A percentile compares a stretch with the other conserved stretches of the same genome.
phyloP scores from a whole-genome alignment of 2,888 invertebrate species.

The Argyresthia albistria region DNA sequence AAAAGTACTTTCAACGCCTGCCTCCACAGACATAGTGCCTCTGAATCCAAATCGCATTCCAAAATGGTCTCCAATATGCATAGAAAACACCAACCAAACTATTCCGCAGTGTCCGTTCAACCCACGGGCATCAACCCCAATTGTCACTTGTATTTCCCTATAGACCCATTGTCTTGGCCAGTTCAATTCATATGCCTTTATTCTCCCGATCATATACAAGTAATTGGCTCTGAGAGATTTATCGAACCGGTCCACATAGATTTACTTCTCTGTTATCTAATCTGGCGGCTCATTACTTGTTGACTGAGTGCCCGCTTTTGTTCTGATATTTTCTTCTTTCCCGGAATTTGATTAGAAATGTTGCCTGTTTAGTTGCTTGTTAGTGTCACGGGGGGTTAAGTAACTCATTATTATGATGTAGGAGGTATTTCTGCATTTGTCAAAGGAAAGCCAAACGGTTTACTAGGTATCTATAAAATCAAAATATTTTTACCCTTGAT shows the following conservation, averaged over 20 bases:
- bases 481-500: no score
- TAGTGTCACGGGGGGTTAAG: no score
- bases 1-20: no score
- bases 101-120: slow-evolving; percentile 1
- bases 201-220: slow-evolving; percentile 40
- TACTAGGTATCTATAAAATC: no score
- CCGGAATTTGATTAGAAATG: slow-evolving; percentile 11
- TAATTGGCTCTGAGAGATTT: slow-evolving; percentile 46
- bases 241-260: slow-evolving; percentile 43
- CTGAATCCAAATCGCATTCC: neutral
- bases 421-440: no score
- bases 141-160: slow-evolving; percentile 43
- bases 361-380: neutral
- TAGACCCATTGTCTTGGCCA: slow-evolving; percentile 35
- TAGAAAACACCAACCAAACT: slow-evolving; percentile 9
- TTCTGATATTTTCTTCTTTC: slow-evolving; percentile 36
- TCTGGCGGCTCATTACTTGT: slow-evolving; percentile 47
- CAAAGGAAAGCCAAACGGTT: no score
- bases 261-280: slow-evolving; percentile 57
- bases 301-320: slow-evolving; percentile 36
- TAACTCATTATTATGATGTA: no score
- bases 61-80: neutral
- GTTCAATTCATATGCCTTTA: slow-evolving; percentile 30
- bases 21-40: no score
- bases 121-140: slow-evolving; percentile 21